Conservation (phyloP, 2,888 invertebrate species). For the Linhomoeus sp. region DNA sequence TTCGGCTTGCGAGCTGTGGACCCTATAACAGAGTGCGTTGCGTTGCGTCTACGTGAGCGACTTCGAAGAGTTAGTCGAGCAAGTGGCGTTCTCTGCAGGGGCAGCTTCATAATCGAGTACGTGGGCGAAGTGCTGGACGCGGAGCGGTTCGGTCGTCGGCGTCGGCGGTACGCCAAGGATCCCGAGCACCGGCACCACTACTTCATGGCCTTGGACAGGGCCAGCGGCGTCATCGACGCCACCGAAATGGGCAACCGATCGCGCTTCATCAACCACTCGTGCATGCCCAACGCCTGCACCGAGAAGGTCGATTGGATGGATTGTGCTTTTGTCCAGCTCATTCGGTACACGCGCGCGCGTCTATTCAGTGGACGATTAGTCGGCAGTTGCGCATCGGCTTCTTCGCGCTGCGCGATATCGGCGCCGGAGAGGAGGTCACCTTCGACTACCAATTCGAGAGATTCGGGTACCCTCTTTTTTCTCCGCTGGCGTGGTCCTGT, state of each 20-base stretch:
- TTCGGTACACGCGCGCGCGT: neutral
- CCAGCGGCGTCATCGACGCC: constrained; percentile 59
- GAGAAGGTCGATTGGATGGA: constrained; percentile 47
- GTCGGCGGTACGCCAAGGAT: constrained; percentile 61
- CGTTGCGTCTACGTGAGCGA: constrained; percentile 95
- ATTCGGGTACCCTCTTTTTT: constrained; percentile 50
- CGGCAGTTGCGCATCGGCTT: constrained; percentile 78
- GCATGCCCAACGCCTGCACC: constrained; percentile 93
- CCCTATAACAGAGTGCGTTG: constrained; percentile 52
- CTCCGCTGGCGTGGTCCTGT: constrained; percentile 2
- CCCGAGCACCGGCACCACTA: constrained; percentile 11
- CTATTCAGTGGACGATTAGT: constrained; percentile 37
- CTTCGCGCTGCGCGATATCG: constrained; percentile 64
- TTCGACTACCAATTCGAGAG: constrained; percentile 96
- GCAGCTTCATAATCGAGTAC: constrained; percentile 90
- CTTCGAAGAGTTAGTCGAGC: constrained; percentile 71
- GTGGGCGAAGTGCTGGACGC: constrained; percentile 88
- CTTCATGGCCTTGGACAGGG: constrained; percentile 11
- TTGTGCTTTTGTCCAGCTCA: neutral
- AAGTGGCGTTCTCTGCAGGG: constrained; percentile 66
- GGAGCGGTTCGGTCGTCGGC: constrained; percentile 68
- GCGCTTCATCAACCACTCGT: constrained; percentile 93
- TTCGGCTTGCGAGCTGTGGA: constrained; percentile 63
- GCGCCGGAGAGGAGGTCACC: constrained; percentile 77
- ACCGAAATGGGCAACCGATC: constrained; percentile 86